A percentile compares a stretch with the other conserved stretches of the same genome.
Conservation (phyloP, 1,140 invertebrate genomes). For the Neuroterus valhalla region DNA sequence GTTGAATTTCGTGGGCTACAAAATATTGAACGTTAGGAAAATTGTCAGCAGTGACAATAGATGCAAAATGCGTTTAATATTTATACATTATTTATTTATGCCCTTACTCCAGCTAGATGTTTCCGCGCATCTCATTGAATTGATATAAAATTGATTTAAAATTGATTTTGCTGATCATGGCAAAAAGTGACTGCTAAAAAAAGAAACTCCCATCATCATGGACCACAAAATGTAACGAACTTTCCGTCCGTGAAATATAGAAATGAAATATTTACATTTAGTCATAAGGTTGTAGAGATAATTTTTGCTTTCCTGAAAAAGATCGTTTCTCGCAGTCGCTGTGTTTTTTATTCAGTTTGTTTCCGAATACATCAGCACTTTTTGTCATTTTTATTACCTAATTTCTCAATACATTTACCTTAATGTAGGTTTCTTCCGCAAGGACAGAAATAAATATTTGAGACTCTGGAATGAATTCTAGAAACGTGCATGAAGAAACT, state of each 20-base stretch:
- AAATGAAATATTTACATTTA: conserved; percentile 43
- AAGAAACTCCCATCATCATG: conserved; percentile 41
- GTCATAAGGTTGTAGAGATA: conserved; percentile 37
- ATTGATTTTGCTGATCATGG: neutral
- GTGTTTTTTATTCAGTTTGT: neutral
- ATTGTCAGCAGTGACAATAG: no score
- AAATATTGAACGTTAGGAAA: no score
- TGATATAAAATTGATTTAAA: neutral
- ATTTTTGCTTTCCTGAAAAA: conserved; percentile 10
- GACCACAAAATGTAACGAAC: conserved; percentile 45
- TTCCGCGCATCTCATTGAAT: neutral
- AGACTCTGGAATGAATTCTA: conserved; percentile 1
- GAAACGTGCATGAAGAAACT: conserved; percentile 19
- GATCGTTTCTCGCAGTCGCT: conserved; percentile 10
- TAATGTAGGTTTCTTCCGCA: neutral
- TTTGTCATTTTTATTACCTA: neutral
- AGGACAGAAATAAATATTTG: neutral
- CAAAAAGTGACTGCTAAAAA: conserved; percentile 17
- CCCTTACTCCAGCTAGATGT: no score
- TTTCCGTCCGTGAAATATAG: conserved; percentile 50
- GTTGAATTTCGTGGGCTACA: no score
- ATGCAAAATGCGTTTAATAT: no score
- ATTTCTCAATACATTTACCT: no score
- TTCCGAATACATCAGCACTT: neutral
- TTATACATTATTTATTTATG: no score